Conservation (phyloP, 64 coral and sea anemone species). For the Platygyra sinensis region DNA sequence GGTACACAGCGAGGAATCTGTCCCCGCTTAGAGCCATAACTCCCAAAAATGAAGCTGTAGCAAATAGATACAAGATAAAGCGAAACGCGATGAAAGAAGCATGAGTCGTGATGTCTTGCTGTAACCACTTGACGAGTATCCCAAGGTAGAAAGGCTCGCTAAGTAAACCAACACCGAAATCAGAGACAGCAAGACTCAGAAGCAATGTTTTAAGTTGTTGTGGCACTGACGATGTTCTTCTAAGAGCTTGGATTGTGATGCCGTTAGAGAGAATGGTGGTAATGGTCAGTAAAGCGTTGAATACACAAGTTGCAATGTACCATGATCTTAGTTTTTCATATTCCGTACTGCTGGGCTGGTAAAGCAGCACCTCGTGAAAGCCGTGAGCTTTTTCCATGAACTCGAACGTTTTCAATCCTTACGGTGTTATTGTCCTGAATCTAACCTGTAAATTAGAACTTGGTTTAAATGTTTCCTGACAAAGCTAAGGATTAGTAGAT, state of each 20-base stretch:
- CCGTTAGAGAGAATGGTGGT: background rate
- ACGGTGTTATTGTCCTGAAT: no score
- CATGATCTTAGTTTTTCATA: no score
- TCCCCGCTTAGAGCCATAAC: background rate
- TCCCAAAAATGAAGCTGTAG: background rate
- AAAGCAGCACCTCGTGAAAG: background rate
- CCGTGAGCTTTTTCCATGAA: background rate
- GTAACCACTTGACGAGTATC: background rate
- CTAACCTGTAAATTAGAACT: no score
- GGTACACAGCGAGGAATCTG: background rate
- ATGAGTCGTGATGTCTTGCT: background rate
- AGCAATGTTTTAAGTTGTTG: background rate
- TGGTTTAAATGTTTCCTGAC: no score
- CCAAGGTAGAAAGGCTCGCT: background rate
- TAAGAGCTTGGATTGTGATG: background rate
- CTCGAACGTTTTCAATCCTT: background rate
- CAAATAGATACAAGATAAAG: background rate
- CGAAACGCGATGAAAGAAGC: background rate
- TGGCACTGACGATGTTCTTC: background rate
- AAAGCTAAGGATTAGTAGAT: no score
- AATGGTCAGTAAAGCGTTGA: background rate
- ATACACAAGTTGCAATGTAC: no score
- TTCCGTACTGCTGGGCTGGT: no score
- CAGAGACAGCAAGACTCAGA: background rate
- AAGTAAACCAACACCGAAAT: background rate